Conservation (phyloP, 2,113 vertebrate species). For the Perca flavescens region DNA sequence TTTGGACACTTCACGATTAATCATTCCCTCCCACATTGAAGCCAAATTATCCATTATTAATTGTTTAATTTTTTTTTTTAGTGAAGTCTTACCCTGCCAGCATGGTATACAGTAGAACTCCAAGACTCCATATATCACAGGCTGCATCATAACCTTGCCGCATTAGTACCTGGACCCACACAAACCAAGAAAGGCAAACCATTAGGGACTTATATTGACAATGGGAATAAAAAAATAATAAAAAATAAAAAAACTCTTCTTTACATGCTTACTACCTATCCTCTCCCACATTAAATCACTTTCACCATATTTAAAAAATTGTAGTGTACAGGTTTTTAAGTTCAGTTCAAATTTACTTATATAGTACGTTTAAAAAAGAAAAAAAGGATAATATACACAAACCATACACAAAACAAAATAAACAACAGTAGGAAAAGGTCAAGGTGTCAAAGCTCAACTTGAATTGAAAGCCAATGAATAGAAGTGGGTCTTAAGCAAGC, state of each 20-base stretch:
- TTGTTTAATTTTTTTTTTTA: too few species aligned
- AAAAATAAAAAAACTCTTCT: background rate
- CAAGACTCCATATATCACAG: conserved; percentile 88
- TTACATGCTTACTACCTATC: background rate
- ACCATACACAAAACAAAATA: too few species aligned
- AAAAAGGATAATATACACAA: too few species aligned
- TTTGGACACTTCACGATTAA: background rate
- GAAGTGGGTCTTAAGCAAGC: too few species aligned
- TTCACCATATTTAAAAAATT: background rate
- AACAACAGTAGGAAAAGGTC: too few species aligned
- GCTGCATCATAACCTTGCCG: conserved; percentile 87
- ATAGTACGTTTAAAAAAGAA: too few species aligned
- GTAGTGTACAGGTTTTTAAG: too few species aligned
- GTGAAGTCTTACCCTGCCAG: conserved; percentile 81
- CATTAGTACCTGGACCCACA: conserved; percentile 83
- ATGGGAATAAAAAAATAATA: background rate
- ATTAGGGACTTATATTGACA: background rate
- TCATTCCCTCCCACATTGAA: background rate
- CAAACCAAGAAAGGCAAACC: conserved; percentile 14
- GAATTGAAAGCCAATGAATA: too few species aligned
- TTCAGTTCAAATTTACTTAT: too few species aligned
- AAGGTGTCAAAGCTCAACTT: too few species aligned
- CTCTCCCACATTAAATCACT: background rate
- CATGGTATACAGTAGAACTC: conserved; percentile 87
- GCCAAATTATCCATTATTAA: background rate